Percentiles rank a stretch among this genome's conserved stretches.
Conservation (phyloP, 1,140 invertebrate species). For the Zaprionus ghesquierei region DNA sequence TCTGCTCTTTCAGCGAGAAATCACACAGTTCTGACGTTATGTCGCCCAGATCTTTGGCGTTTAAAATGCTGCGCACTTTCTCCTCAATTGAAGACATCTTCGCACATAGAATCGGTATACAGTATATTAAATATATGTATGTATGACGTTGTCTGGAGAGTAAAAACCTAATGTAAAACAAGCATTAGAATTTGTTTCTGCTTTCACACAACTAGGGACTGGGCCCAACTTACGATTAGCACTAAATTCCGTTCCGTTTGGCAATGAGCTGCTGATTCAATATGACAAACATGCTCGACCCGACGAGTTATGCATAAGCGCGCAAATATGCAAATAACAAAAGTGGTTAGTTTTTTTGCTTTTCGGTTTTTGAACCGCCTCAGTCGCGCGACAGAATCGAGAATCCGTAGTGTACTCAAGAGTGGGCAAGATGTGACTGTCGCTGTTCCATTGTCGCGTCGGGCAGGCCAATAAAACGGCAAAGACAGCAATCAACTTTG, state of each 20-base stretch:
- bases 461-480: conserved; percentile 28
- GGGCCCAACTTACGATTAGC: conserved; percentile 19
- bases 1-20: conserved; percentile 90
- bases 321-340: conserved; percentile 61
- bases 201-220: background rate
- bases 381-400: conserved; percentile 22
- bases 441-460: conserved; percentile 41
- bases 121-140: conserved; percentile 4
- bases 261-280: conserved; percentile 52
- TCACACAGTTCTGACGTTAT: conserved; percentile 88
- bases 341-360: too few species aligned
- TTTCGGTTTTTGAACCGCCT: conserved; percentile 11
- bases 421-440: conserved; percentile 69
- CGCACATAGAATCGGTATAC: background rate
- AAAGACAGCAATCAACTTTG: conserved; percentile 33
- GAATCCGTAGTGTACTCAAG: conserved; percentile 52
- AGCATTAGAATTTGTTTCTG: background rate
- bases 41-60: conserved; percentile 77
- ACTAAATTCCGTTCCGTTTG: conserved; percentile 43
- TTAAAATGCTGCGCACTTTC: conserved; percentile 70
- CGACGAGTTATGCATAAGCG: conserved; percentile 51
- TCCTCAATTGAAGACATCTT: conserved; percentile 67
- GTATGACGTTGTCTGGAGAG: background rate
- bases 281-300: conserved; percentile 61
- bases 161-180: conserved; percentile 29